A percentile compares a stretch with the other conserved stretches of the same genome.
Evolutionary conservation across 2,888 invertebrate genomes (phyloP).

Genomic region (Resseliella maxima): DNA sequence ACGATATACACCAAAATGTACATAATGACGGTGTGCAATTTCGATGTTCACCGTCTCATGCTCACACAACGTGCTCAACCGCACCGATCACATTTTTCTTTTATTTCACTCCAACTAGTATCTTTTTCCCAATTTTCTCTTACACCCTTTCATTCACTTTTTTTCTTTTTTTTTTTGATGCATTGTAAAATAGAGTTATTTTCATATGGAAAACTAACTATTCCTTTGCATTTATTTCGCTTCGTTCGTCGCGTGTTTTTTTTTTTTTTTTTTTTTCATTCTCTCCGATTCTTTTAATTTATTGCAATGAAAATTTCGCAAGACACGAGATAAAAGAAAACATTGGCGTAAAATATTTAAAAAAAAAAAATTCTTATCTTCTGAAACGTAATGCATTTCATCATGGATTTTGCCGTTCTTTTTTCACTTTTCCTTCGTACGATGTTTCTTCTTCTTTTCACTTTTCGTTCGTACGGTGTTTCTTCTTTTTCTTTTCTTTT

Average conservation of each 20-base stretch:
- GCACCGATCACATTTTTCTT: not conserved
- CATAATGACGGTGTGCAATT: constrained; percentile 29
- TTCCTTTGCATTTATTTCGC: not conserved
- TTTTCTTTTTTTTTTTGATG: not conserved
- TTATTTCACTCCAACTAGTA: not conserved
- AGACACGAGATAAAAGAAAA: constrained; percentile 39
- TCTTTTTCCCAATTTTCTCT: not conserved
- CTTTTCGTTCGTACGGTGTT: not conserved
- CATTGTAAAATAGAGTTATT: constrained; percentile 21
- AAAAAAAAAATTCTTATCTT: constrained; percentile 19
- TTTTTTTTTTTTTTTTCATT: not conserved
- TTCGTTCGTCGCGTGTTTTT: not conserved
- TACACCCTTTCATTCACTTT: not conserved
- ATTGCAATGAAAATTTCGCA: constrained; percentile 22
- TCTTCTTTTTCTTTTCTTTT: not conserved
- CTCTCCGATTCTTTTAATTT: not conserved
- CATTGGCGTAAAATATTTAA: constrained; percentile 30
- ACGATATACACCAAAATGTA: not conserved
- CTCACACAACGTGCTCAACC: not conserved
- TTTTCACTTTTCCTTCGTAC: not conserved
- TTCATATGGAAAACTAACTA: constrained; percentile 21
- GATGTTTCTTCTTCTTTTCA: no score
- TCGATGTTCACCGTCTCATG: constrained; percentile 5
- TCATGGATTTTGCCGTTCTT: constrained; percentile 5
- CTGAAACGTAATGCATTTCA: constrained; percentile 1